A percentile compares a stretch with the other conserved stretches of the same genome.
Conservation (phyloP, 2,888 invertebrate genomes). For the Hecatera dysodea region DNA sequence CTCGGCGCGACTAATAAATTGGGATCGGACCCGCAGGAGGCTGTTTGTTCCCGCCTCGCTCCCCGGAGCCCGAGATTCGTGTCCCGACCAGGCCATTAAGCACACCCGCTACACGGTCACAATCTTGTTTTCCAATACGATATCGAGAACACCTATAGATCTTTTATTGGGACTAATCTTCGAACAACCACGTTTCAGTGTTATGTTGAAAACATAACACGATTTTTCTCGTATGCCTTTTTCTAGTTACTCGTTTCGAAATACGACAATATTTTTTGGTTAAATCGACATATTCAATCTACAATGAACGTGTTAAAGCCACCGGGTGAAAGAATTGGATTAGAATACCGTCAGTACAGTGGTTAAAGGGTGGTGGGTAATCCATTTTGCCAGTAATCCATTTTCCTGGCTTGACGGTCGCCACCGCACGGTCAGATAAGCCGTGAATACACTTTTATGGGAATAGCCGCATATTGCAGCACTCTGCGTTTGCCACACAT, state of each 20-base stretch:
- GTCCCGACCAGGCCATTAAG: constrained; percentile 71
- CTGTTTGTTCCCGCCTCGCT: constrained; percentile 70
- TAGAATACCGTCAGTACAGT: constrained; percentile 41
- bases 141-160: constrained; percentile 59
- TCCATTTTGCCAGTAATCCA: constrained; percentile 60
- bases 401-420: constrained; percentile 55
- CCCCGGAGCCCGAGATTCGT: constrained; percentile 65
- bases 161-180: constrained; percentile 59
- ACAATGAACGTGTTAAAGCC: constrained; percentile 6
- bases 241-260: constrained; percentile 17
- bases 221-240: constrained; percentile 24
- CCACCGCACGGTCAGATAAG: constrained; percentile 48
- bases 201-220: constrained; percentile 46
- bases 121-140: constrained; percentile 72
- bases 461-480: constrained; percentile 25
- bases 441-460: constrained; percentile 49
- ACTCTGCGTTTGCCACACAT: constrained; percentile 21
- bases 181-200: constrained; percentile 59
- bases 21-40: constrained; percentile 69
- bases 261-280: neutral
- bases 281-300: neutral
- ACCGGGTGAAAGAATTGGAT: constrained; percentile 9
- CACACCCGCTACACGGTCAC: constrained; percentile 73
- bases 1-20: constrained; percentile 73
- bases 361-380: constrained; percentile 42